These are phyloP conservation scores for Brachionichthys hirsutus DNA, from an alignment of 2,113 vertebrate species.

Conservation along the genomic window DNA sequence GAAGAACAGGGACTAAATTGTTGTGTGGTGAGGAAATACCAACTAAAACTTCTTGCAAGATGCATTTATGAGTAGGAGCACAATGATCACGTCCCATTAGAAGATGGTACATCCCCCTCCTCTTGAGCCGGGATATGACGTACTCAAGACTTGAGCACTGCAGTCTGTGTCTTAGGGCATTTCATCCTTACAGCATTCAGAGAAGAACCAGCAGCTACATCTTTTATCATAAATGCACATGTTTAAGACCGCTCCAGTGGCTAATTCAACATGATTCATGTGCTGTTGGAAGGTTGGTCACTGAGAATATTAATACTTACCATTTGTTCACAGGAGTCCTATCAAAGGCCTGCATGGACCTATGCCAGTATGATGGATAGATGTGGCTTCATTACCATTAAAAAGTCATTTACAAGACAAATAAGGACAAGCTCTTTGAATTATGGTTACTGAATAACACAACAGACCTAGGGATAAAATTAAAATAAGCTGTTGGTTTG, in stretches of 20 bases:
- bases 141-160: too few species aligned
- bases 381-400: constrained; percentile 69
- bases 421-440: constrained; percentile 61
- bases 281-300: constrained; percentile 38
- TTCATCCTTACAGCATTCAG: constrained; percentile 8
- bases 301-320: constrained; percentile 66
- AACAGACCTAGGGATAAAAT: constrained; percentile 38
- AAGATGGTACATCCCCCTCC: constrained; percentile 76
- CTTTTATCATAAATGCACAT: constrained; percentile 17
- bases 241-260: constrained; percentile 10
- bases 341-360: constrained; percentile 53
- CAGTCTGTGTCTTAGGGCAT: not conserved
- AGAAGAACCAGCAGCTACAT: constrained; percentile 3
- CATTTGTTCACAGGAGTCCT: constrained; percentile 62
- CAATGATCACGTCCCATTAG: constrained; percentile 86
- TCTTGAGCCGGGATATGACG: too few species aligned
- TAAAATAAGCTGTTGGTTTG: constrained; percentile 34
- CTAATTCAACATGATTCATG: constrained; percentile 46
- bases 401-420: constrained; percentile 74
- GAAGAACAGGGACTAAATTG: constrained; percentile 88
- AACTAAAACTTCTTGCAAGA: constrained; percentile 76
- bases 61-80: constrained; percentile 76
- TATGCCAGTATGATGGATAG: constrained; percentile 67
- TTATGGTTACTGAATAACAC: constrained; percentile 59
- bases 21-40: constrained; percentile 69